Evolutionary conservation across 23 tunicate species (phyloP), one percentile per base, ranked within the genome.

Genomic region (Halocynthia roretzi): DNA sequence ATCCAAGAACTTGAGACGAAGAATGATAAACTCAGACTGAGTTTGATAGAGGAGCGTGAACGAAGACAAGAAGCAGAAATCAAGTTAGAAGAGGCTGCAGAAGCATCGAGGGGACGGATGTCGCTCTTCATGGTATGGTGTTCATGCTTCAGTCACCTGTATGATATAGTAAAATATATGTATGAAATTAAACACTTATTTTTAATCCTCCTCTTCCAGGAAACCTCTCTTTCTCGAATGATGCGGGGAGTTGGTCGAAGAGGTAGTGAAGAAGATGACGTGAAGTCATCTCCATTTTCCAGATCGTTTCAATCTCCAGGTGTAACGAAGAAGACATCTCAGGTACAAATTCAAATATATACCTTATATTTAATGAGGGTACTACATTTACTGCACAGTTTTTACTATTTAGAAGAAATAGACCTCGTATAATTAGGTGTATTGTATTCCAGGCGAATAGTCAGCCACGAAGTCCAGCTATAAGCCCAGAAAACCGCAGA

Each of bases 1-100:
- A 74, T 74, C 63, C 50, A 74, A 14, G 78, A 74, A 18, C 56
- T 74, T 22, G 78, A 74, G 56, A 54, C 56, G 78, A 74, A 74
- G 56, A 74, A 74, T 44, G 78, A 74, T 48, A 56, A 74, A 21
- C 63, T 74, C 8, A 54, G 78, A 56, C 22, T 54, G 78, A 22
- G 56, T 54, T 44, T 74, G 50, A 20, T 54, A 19, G 78, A 74
- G 22, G 78, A 74, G 21, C 55, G 78, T 54, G 78, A 74, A 6
- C 55, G 31, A 54, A 74, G 78, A 74, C 22, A 52, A 31, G 10
- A 56, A 14, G 78, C 64, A 20, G 78, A 74, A 22, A 18, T 8
- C 10, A 74, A 74, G 56, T 64, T 50, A 2, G 10, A 56, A 20
- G 78, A 74, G 56, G 49, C 7, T 23, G 31, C 70, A 8, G 78